Conservation (phyloP, 2,888 invertebrate species). For the Melipona bicolor region DNA sequence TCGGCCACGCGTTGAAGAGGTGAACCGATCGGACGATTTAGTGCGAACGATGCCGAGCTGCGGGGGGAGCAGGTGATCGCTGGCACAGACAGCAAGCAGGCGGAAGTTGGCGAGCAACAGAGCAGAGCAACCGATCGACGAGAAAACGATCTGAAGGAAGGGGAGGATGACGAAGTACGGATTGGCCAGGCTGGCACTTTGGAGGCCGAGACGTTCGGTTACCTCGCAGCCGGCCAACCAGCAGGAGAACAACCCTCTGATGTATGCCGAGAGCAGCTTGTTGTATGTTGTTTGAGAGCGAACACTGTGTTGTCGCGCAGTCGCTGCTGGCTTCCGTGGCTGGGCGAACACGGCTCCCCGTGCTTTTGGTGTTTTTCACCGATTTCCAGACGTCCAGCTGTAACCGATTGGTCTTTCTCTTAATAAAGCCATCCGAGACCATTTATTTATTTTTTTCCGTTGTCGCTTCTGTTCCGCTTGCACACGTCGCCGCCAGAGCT, state of each 20-base stretch:
- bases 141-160: background rate
- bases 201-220: conserved; percentile 81
- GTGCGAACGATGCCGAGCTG: conserved; percentile 14
- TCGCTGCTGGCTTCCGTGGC: conserved; percentile 46
- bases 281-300: conserved; percentile 58
- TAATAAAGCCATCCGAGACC: conserved; percentile 64
- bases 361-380: conserved; percentile 63
- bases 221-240: conserved; percentile 79
- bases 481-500: conserved; percentile 38
- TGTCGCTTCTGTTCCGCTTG: conserved; percentile 47
- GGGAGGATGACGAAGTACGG: conserved; percentile 82
- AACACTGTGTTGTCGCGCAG: conserved; percentile 31
- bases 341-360: conserved; percentile 19
- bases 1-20: conserved; percentile 69
- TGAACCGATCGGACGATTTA: conserved; percentile 51
- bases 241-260: conserved; percentile 84
- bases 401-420: conserved; percentile 44
- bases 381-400: conserved; percentile 38
- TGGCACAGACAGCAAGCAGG: background rate
- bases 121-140: background rate
- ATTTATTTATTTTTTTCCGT: conserved; percentile 41
- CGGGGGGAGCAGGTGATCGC: conserved; percentile 50
- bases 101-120: background rate
- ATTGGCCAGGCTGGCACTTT: conserved; percentile 80
- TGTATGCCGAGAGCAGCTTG: conserved; percentile 76